Evolutionary conservation across 64 coral and sea anemone species (phyloP).

Genomic region (Montipora foliosa): DNA sequence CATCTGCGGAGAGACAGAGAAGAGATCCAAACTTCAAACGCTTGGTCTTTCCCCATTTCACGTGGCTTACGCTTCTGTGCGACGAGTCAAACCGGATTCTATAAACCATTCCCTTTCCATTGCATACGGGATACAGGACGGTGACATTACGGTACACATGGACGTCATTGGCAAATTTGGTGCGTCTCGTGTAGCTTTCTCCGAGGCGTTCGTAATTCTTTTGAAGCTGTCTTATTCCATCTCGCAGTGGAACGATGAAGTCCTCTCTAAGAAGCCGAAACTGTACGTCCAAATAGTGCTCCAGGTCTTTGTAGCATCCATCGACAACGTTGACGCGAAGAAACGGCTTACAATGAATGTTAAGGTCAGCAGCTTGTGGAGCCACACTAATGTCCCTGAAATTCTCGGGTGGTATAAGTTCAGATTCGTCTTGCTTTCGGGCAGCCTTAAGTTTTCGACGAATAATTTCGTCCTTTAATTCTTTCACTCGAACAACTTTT

Average conservation of each 20-base stretch:
- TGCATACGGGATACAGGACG: no score
- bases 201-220: no score
- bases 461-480: slow-evolving; percentile 23
- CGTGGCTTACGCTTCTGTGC: no score
- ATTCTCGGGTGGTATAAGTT: slow-evolving; percentile 9
- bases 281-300: slow-evolving; percentile 97
- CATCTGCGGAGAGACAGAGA: no score
- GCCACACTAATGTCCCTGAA: neutral
- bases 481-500: slow-evolving; percentile 1
- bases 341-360: slow-evolving; percentile 46
- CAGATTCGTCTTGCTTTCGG: slow-evolving; percentile 3
- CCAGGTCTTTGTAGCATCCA: slow-evolving; percentile 51
- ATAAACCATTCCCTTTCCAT: no score
- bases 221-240: slow-evolving; percentile 49
- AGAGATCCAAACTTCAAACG: no score
- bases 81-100: no score
- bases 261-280: slow-evolving; percentile 89
- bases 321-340: slow-evolving; percentile 81
- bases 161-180: no score
- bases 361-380: neutral
- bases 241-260: slow-evolving; percentile 85
- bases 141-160: no score
- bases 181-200: no score
- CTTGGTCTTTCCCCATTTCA: no score
- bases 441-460: neutral